Conservation (phyloP, 2,113 vertebrate genomes). For the Parus major region DNA sequence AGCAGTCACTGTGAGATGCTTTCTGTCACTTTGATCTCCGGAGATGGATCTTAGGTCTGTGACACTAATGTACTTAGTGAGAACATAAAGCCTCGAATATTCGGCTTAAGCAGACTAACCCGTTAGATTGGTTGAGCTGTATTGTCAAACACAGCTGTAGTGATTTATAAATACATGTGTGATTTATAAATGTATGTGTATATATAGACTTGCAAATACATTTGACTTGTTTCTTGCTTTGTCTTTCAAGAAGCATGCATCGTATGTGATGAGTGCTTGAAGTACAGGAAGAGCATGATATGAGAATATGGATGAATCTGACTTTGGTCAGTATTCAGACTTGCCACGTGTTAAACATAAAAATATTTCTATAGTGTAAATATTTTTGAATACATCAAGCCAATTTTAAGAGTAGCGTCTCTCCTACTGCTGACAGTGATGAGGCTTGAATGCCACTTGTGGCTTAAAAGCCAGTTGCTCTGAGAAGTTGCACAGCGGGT, state of each 20-base stretch:
- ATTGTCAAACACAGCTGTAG: not conserved
- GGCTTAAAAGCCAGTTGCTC: not conserved
- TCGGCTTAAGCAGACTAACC: not conserved
- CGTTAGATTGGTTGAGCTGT: not conserved
- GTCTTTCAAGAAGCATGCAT: not conserved
- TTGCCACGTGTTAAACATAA: not conserved
- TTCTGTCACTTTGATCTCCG: not conserved
- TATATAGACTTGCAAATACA: not conserved
- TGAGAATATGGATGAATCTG: not conserved
- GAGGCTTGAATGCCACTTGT: not conserved
- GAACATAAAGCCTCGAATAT: not conserved
- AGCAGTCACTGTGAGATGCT: not conserved
- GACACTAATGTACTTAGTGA: not conserved
- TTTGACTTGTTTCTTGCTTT: not conserved
- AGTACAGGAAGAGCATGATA: not conserved
- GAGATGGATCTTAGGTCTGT: not conserved
- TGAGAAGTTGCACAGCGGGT: not conserved
- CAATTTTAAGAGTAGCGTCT: not conserved
- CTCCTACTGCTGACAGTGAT: not conserved
- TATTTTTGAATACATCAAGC: not conserved
- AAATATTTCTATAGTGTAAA: not conserved
- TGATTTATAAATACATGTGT: not conserved
- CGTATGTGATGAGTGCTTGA: not conserved
- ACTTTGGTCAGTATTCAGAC: not conserved
- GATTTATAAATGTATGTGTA: not conserved